A percentile compares a stretch with the other conserved stretches of the same genome.
These are phyloP conservation scores for Semnornis frantzii DNA, from an alignment of 2,113 vertebrate genomes.

Conservation along the genomic window DNA sequence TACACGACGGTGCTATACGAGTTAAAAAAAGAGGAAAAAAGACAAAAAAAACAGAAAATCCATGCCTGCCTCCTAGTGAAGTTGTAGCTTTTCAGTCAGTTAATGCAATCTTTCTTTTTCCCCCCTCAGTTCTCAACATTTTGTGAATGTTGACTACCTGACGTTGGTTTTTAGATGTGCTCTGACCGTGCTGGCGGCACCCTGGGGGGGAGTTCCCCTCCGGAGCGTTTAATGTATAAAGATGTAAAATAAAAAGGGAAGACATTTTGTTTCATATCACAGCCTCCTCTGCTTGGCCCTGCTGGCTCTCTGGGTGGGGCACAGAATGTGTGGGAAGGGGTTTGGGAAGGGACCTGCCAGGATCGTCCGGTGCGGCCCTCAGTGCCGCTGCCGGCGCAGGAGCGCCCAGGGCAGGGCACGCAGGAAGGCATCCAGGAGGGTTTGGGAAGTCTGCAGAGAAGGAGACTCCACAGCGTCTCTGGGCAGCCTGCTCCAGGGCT, in stretches of 20 bases:
- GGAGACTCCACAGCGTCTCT: too few relatives aligned
- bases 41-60: conserved; percentile 37
- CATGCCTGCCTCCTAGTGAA: conserved; percentile 98
- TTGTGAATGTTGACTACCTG: conserved; percentile 97
- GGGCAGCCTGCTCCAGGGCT: too few relatives aligned
- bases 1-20: conserved; percentile 96
- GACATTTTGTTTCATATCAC: conserved; percentile 95
- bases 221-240: conserved; percentile 97
- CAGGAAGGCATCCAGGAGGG: too few relatives aligned
- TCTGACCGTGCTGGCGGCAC: conserved; percentile 82
- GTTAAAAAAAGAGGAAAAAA: conserved; percentile 66
- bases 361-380: too few relatives aligned
- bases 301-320: too few relatives aligned
- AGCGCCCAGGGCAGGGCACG: too few relatives aligned
- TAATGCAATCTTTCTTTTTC: conserved; percentile 82
- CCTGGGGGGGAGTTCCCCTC: conserved; percentile 85
- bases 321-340: too few relatives aligned
- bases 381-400: too few relatives aligned
- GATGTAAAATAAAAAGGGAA: conserved; percentile 98
- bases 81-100: conserved; percentile 82
- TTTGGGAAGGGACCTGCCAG: too few relatives aligned
- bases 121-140: conserved; percentile 92
- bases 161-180: conserved; percentile 86
- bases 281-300: not conserved
- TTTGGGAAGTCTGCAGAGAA: too few relatives aligned